A percentile compares a stretch with the other conserved stretches of the same genome.
These are phyloP conservation scores for Campopleginae sp. DNA, from an alignment of 2,888 invertebrate species.

Conservation along the genomic window DNA sequence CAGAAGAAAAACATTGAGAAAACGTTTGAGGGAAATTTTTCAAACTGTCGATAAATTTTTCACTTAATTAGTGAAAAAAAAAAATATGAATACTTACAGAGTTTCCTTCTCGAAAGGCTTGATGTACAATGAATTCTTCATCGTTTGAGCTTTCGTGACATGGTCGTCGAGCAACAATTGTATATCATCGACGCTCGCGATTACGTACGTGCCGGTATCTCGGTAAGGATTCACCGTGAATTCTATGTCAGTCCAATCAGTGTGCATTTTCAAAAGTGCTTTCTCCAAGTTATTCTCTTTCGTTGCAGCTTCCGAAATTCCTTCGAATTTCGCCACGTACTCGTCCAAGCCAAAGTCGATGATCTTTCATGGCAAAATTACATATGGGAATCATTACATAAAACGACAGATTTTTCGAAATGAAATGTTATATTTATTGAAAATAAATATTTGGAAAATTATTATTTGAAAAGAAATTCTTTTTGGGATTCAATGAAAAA, in stretches of 20 bases:
- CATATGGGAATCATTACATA: neutral
- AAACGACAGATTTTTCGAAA: too few relatives aligned
- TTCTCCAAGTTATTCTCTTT: conserved; percentile 97
- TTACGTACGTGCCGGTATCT: conserved; percentile 95
- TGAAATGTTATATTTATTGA: too few relatives aligned
- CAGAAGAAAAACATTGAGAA: neutral
- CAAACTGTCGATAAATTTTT: neutral
- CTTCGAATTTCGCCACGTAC: conserved; percentile 94
- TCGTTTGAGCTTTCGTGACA: conserved; percentile 98
- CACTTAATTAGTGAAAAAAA: neutral
- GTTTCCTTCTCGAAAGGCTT: conserved; percentile 96
- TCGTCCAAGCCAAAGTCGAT: conserved; percentile 96
- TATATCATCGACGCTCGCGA: conserved; percentile 96
- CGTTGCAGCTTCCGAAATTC: conserved; percentile 96
- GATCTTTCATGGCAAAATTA: conserved; percentile 78
- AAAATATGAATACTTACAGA: conserved; percentile 87
- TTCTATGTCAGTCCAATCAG: conserved; percentile 94
- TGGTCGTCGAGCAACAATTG: conserved; percentile 97
- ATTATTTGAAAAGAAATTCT: too few relatives aligned
- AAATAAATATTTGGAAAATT: too few relatives aligned
- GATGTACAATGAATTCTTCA: conserved; percentile 98
- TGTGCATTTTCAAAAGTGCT: conserved; percentile 94
- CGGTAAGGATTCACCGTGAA: conserved; percentile 91
- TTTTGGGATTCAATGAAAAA: too few relatives aligned
- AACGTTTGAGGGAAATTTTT: neutral